Evolutionary conservation across 1,140 invertebrate genomes (phyloP).

Genomic region (Drosophila ercepeae): DNA sequence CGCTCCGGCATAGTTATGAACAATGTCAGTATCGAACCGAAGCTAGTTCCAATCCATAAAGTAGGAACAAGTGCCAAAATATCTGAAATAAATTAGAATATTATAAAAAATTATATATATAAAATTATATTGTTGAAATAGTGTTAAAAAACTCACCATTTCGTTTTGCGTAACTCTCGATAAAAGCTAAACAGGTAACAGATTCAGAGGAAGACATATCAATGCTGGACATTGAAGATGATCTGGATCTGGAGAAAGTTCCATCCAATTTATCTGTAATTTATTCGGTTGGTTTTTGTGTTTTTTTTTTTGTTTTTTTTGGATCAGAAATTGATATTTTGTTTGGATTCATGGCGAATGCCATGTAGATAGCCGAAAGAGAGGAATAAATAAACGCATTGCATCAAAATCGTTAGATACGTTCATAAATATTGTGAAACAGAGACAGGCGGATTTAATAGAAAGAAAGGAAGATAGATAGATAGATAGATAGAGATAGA

Average conservation of each 20-base stretch:
- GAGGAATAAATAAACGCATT: slow-evolving; percentile 41
- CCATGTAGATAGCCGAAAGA: slow-evolving; percentile 40
- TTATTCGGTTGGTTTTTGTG: slow-evolving; percentile 30
- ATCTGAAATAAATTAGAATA: slow-evolving; percentile 50
- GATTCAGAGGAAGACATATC: slow-evolving; percentile 98
- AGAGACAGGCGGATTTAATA: slow-evolving; percentile 44
- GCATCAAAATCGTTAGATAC: slow-evolving; percentile 43
- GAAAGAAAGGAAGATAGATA: slow-evolving; percentile 36
- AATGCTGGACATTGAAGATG: slow-evolving; percentile 98
- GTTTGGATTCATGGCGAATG: slow-evolving; percentile 9
- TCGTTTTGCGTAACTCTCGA: slow-evolving; percentile 97
- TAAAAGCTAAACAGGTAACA: slow-evolving; percentile 97
- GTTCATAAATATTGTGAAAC: slow-evolving; percentile 32
- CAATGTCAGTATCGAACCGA: slow-evolving; percentile 97
- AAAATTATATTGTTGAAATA: background rate
- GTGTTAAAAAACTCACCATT: slow-evolving; percentile 87
- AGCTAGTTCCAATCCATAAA: slow-evolving; percentile 97
- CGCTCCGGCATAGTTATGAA: slow-evolving; percentile 93
- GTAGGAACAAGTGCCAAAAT: slow-evolving; percentile 87
- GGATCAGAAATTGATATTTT: slow-evolving; percentile 5
- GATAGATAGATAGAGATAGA: slow-evolving; percentile 37
- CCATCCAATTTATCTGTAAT: slow-evolving; percentile 96
- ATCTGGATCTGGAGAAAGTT: slow-evolving; percentile 97
- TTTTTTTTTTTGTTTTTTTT: slow-evolving; percentile 10
- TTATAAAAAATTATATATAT: background rate